These are phyloP conservation scores for Tipula vernalis DNA, from an alignment of 2,888 invertebrate genomes.

Conservation along the genomic window DNA sequence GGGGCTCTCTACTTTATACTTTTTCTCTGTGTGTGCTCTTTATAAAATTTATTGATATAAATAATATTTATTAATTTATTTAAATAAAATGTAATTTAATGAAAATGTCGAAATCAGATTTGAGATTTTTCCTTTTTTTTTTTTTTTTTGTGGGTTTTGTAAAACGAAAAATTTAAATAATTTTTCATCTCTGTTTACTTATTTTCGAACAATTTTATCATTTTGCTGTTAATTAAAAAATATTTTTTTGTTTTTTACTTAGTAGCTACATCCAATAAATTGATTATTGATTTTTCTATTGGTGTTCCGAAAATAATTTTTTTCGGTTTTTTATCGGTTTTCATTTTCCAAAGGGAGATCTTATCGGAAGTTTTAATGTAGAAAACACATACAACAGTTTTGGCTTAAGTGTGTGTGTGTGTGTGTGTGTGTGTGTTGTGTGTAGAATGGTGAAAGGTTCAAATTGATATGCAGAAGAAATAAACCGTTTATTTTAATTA, in stretches of 20 bases:
- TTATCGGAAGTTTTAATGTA: too few relatives aligned
- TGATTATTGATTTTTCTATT: neutral
- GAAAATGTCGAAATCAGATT: neutral
- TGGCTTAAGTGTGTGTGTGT: too few relatives aligned
- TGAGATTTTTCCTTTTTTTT: neutral
- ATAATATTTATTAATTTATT: neutral
- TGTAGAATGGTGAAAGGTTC: too few relatives aligned
- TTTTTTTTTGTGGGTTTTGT: neutral
- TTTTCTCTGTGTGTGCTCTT: neutral
- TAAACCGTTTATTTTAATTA: too few relatives aligned
- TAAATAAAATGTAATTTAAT: neutral
- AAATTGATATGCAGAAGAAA: too few relatives aligned
- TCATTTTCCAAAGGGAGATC: too few relatives aligned
- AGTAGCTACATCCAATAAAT: too few relatives aligned
- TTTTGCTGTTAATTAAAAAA: too few relatives aligned
- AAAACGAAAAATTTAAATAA: neutral
- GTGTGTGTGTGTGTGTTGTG: too few relatives aligned
- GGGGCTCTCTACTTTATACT: neutral
- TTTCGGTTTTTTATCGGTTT: too few relatives aligned
- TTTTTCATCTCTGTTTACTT: neutral
- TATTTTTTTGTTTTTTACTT: too few relatives aligned
- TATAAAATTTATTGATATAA: neutral
- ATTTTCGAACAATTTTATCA: neutral
- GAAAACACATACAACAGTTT: too few relatives aligned
- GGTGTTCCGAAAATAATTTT: neutral